Conservation (phyloP, 2,113 vertebrate species). For the Sterna hirundo region DNA sequence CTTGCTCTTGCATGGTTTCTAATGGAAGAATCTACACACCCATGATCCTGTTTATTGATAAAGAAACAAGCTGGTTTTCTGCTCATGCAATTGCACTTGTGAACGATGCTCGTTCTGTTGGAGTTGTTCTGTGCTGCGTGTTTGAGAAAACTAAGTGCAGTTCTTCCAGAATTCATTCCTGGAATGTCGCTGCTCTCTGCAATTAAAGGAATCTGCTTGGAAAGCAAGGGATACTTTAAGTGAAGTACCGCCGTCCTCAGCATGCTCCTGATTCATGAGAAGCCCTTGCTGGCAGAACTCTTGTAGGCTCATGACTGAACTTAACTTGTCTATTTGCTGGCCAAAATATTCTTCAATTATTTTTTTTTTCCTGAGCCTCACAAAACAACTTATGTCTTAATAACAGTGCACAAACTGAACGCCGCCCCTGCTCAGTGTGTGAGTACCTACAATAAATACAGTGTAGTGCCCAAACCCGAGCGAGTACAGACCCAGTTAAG, state of each 20-base stretch:
- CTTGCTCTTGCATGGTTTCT: background rate
- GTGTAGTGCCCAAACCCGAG: too few relatives aligned
- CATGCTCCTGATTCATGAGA: background rate
- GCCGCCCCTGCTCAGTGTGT: too few relatives aligned
- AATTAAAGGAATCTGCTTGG: background rate
- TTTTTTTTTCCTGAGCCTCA: background rate
- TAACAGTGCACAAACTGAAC: background rate
- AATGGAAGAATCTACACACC: background rate
- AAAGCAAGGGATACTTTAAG: background rate
- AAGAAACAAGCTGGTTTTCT: background rate
- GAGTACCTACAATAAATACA: too few relatives aligned
- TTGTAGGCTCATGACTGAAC: background rate
- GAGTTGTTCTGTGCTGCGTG: background rate
- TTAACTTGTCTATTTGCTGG: background rate
- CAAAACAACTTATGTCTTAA: background rate
- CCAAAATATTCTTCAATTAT: background rate
- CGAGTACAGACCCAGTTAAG: background rate
- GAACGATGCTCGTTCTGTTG: background rate
- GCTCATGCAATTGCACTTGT: background rate
- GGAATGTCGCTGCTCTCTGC: background rate
- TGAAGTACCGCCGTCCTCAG: accelerated
- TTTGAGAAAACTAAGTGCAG: background rate
- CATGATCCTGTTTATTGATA: too few relatives aligned
- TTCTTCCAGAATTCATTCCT: background rate
- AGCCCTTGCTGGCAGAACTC: background rate